A percentile compares a stretch with the other conserved stretches of the same genome.
Conservation (phyloP, 2,888 invertebrate genomes). For the Agrenia bidenticulata region DNA sequence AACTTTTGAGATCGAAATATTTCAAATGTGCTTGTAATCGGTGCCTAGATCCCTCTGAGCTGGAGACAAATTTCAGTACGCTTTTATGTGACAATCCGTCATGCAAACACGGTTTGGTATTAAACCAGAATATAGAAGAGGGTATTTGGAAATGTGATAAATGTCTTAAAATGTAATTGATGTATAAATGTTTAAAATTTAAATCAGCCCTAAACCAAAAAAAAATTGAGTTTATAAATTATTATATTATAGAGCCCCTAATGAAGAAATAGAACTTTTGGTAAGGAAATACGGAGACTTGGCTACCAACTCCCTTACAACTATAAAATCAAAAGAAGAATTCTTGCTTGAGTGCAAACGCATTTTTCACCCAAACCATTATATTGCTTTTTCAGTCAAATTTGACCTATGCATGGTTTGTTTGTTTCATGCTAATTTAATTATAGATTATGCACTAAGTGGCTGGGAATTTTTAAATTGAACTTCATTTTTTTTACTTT, state of each 20-base stretch:
- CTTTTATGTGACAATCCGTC: conserved; percentile 34
- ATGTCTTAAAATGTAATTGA: conserved; percentile 25
- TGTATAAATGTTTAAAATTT: too few relatives aligned
- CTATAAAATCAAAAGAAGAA: conserved; percentile 45
- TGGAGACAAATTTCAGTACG: conserved; percentile 49
- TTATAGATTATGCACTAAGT: too few relatives aligned
- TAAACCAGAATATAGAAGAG: conserved; percentile 17
- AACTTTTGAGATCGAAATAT: conserved; percentile 46
- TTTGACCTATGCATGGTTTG: conserved; percentile 41
- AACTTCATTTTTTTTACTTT: conserved; percentile 1
- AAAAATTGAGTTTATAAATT: too few relatives aligned
- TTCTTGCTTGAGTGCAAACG: conserved; percentile 44
- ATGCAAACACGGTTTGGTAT: conserved; percentile 44
- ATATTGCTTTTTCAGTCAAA: conserved; percentile 45
- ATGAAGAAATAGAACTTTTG: conserved; percentile 27
- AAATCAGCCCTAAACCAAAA: too few relatives aligned
- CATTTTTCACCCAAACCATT: conserved; percentile 47
- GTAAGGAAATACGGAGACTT: conserved; percentile 33
- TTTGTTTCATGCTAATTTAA: conserved; percentile 7
- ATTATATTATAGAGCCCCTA: background rate
- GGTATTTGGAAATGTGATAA: conserved; percentile 32
- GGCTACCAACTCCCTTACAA: conserved; percentile 25
- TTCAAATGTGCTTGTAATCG: conserved; percentile 48
- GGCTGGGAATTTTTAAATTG: background rate
- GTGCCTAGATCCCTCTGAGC: conserved; percentile 46